phyloP scores from a whole-genome alignment of 2,888 invertebrate species.

The Agrenia bidenticulata region DNA sequence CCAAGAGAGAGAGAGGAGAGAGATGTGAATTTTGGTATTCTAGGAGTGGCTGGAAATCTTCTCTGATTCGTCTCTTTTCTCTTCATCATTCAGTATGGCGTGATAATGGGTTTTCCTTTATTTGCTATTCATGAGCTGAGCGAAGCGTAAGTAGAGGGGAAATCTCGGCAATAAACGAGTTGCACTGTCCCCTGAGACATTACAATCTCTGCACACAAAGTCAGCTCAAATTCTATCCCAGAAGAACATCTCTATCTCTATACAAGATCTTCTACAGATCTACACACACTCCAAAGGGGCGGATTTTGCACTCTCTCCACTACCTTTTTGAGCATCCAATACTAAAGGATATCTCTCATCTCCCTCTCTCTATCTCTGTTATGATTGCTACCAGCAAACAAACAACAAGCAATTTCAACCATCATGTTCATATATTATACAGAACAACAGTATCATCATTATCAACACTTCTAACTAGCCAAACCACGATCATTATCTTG shows the following conservation, averaged over 20 bases:
- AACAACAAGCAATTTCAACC: no score
- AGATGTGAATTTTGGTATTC: slow-evolving; percentile 36
- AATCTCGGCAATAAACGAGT: slow-evolving; percentile 52
- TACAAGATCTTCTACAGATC: neutral
- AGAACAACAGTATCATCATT: no score
- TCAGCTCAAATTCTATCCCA: slow-evolving; percentile 10
- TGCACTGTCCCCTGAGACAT: slow-evolving; percentile 47
- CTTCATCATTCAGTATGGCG: slow-evolving; percentile 44
- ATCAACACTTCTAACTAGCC: no score
- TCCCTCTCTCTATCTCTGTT: neutral
- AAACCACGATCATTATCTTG: no score
- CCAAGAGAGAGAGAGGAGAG: neutral
- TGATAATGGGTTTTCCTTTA: slow-evolving; percentile 52
- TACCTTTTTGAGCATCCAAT: slow-evolving; percentile 10
- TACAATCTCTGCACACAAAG: slow-evolving; percentile 2
- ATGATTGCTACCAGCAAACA: neutral
- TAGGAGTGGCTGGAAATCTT: slow-evolving; percentile 34
- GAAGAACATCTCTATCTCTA: neutral
- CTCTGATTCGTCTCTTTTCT: slow-evolving; percentile 35
- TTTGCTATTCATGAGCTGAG: slow-evolving; percentile 52
- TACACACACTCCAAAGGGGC: slow-evolving; percentile 2
- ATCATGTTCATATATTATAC: no score
- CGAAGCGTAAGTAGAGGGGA: slow-evolving; percentile 49
- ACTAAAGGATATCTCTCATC: neutral
- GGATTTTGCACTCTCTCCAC: slow-evolving; percentile 16